Evolutionary conservation across 2,888 invertebrate genomes (phyloP).

Genomic region (Caenorhabditis becei): DNA sequence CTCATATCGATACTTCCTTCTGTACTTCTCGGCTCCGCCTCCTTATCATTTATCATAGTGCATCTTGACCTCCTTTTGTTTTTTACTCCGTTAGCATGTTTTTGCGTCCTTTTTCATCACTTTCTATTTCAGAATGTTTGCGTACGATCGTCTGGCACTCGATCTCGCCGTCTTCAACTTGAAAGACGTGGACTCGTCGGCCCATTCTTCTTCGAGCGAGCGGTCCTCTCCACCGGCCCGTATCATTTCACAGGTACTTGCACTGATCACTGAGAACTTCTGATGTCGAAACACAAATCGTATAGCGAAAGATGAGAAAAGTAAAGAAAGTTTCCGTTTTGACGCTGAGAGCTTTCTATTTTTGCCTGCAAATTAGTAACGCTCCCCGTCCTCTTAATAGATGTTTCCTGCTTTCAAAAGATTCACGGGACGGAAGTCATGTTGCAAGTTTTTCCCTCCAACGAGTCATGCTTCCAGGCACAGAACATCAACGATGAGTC

Average conservation of each 20-base stretch:
- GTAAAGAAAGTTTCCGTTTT: neutral
- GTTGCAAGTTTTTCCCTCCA: neutral
- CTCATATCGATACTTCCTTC: neutral
- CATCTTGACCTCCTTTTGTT: constrained; percentile 23
- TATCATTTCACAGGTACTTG: constrained; percentile 42
- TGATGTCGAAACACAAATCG: constrained; percentile 1
- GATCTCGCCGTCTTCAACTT: constrained; percentile 75
- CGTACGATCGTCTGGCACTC: constrained; percentile 79
- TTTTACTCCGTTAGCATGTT: neutral
- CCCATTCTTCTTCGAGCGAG: constrained; percentile 34
- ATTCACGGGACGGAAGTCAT: neutral
- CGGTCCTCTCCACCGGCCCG: constrained; percentile 38
- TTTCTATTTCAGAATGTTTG: constrained; percentile 74
- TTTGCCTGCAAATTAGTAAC: constrained; percentile 8
- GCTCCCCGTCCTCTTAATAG: neutral
- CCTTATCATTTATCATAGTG: constrained; percentile 21
- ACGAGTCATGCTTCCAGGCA: constrained; percentile 43
- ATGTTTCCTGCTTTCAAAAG: neutral
- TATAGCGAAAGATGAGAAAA: neutral
- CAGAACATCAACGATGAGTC: constrained; percentile 64
- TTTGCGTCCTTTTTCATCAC: constrained; percentile 5
- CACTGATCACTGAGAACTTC: neutral
- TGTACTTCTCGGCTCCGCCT: constrained; percentile 5
- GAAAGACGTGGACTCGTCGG: constrained; percentile 33
- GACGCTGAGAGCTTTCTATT: neutral